Conservation (phyloP, 2,797 vertebrate genomes). For the Sebastes miniatus region DNA sequence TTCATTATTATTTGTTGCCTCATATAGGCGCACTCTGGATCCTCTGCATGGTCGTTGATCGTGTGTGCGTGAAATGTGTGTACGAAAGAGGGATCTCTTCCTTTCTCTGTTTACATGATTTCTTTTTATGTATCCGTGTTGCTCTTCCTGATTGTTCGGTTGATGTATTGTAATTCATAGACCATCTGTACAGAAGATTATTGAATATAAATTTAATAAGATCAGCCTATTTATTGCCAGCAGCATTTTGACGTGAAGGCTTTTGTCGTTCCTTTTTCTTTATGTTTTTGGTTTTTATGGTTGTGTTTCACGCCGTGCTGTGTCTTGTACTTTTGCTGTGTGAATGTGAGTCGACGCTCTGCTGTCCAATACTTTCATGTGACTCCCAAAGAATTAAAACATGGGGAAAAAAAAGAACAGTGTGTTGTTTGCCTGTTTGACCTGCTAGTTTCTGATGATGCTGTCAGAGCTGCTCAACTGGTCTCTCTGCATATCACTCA, state of each 20-base stretch:
- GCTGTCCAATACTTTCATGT: conserved; percentile 69
- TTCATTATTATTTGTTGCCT: conserved; percentile 67
- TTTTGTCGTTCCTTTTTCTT: conserved; percentile 48
- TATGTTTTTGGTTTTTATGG: conserved; percentile 62
- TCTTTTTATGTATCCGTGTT: conserved; percentile 56
- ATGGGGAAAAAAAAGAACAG: conserved; percentile 25
- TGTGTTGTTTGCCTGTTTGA: conserved; percentile 10
- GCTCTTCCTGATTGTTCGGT: conserved; percentile 58
- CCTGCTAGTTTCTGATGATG: conserved; percentile 26
- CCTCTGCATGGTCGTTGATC: conserved; percentile 62
- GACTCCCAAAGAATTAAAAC: conserved; percentile 79
- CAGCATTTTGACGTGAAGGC: conserved; percentile 67
- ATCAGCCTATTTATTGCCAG: conserved; percentile 84
- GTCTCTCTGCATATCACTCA: conserved; percentile 54
- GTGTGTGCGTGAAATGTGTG: conserved; percentile 31
- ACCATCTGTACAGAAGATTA: conserved; percentile 84
- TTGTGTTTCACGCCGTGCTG: conserved; percentile 72
- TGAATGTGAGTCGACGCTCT: conserved; percentile 63
- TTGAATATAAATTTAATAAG: conserved; percentile 77
- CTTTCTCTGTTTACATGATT: conserved; percentile 74
- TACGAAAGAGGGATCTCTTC: conserved; percentile 49
- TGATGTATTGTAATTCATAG: conserved; percentile 80
- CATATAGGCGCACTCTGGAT: conserved; percentile 60
- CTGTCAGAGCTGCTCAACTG: conserved; percentile 47
- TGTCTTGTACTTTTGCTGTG: conserved; percentile 75